A percentile compares a stretch with the other conserved stretches of the same genome.
These are phyloP conservation scores for Neoaliturus tenellus DNA, from an alignment of 2,888 invertebrate species.

Conservation along the genomic window DNA sequence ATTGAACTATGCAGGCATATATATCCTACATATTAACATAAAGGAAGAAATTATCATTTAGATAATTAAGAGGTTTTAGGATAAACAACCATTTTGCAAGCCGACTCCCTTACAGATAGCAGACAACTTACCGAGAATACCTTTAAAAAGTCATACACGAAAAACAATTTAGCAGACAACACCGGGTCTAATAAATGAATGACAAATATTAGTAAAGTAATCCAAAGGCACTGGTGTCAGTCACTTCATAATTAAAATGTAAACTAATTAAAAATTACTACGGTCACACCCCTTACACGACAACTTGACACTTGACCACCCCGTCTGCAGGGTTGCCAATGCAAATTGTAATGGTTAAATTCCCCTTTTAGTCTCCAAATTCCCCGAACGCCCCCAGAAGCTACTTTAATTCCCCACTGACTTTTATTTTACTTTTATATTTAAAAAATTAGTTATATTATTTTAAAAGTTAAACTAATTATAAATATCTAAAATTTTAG, in stretches of 20 bases:
- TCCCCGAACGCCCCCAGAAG: neutral
- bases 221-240: constrained; percentile 62
- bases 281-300: constrained; percentile 60
- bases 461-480: too few relatives aligned
- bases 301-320: constrained; percentile 60
- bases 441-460: too few relatives aligned
- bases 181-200: constrained; percentile 57
- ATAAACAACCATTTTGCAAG: constrained; percentile 57
- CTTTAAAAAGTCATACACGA: constrained; percentile 50
- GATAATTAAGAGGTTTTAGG: neutral
- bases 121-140: constrained; percentile 57
- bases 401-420: too few relatives aligned
- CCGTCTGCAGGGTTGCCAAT: constrained; percentile 56
- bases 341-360: neutral
- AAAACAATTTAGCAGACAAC: constrained; percentile 54
- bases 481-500: too few relatives aligned
- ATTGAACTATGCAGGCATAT: neutral
- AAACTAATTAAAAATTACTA: constrained; percentile 56
- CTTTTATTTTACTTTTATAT: too few relatives aligned
- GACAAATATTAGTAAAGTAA: constrained; percentile 52
- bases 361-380: neutral
- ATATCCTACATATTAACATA: neutral
- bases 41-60: neutral
- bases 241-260: constrained; percentile 55
- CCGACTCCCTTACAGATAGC: constrained; percentile 48